Evolutionary conservation across 2,888 invertebrate species (phyloP), one percentile per base, ranked within the genome.

Genomic region (Spatulosminthurus flaviceps): DNA sequence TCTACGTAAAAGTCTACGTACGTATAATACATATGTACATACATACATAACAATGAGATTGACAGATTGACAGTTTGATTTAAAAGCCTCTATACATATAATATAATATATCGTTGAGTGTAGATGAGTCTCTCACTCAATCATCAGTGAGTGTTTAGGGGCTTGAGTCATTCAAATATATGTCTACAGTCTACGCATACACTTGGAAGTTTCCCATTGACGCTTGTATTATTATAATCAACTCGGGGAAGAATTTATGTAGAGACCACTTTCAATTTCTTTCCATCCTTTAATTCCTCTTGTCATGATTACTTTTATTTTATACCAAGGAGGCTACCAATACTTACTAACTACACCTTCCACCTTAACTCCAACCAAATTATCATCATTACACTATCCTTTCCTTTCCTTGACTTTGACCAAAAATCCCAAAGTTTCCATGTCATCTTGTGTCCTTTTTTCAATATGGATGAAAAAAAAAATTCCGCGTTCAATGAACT

Each of bases 331-430:
- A n/a, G n/a, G n/a, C n/a, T n/a, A n/a, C n/a, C n/a, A n/a, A n/a
- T n/a, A n/a, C n/a, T n/a, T 21, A 60, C 21, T 60, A 60, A 21
- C 60, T 60, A 60, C 19, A 13, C 60, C 60, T 64, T 64, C 28
- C 16, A 67, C n/a, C 67, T 67, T 24, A 13, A 67, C 11, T 51
- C 51, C 16, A 51, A 51, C 16, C 28, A 67, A 51, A n/a, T n/a
- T n/a, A 51, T 19, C 2, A 9, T 5, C 5, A 51, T 51, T 64
- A 22, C 9, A 19, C 16, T 28, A 7, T 13, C 67, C 67, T 67
- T 74, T 74, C 28, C 64, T 64, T 75, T 75, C 75, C 75, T 75
- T 75, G 75, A 75, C 75, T 75, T 75, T 75, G 75, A 75, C 64
- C 41, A 64, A 66, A 64, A 16, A 72, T n/a, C n/a, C n/a, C n/a